Evolutionary conservation across 2,888 invertebrate species (phyloP).

Genomic region (Apodemia hepburni): DNA sequence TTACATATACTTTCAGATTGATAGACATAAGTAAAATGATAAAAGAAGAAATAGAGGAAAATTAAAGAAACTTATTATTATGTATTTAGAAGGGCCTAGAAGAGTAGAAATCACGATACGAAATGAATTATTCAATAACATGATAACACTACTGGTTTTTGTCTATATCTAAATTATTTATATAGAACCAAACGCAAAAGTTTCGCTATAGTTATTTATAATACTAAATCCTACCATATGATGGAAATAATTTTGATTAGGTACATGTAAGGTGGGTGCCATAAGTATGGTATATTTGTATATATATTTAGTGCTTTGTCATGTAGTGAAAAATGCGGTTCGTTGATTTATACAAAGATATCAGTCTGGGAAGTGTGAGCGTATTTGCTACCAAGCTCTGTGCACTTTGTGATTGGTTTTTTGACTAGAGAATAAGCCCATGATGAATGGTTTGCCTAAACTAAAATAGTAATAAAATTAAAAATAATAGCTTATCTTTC

Average conservation of each 20-base stretch:
- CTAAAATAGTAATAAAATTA: slow-evolving; percentile 21
- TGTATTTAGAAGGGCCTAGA: background rate
- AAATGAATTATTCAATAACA: background rate
- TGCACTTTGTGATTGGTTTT: slow-evolving; percentile 67
- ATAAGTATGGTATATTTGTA: slow-evolving; percentile 47
- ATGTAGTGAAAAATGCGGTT: slow-evolving; percentile 62
- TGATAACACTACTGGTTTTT: slow-evolving; percentile 5
- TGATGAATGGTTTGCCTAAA: slow-evolving; percentile 47
- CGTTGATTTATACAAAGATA: slow-evolving; percentile 58
- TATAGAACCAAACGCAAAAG: background rate
- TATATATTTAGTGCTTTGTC: slow-evolving; percentile 60
- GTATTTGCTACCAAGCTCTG: slow-evolving; percentile 74
- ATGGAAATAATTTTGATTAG: slow-evolving; percentile 22
- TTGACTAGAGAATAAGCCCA: slow-evolving; percentile 63
- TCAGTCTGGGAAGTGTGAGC: slow-evolving; percentile 77
- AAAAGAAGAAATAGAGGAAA: background rate
- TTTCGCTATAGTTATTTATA: slow-evolving; percentile 14
- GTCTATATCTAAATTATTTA: slow-evolving; percentile 13
- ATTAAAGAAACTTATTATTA: background rate
- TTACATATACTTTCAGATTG: background rate
- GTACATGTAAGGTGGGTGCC: slow-evolving; percentile 68
- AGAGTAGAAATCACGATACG: background rate
- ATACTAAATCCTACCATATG: slow-evolving; percentile 15
- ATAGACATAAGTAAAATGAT: background rate
- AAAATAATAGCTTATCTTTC: slow-evolving; percentile 16